Evolutionary conservation across 2,888 invertebrate genomes (phyloP), one percentile per base, ranked within the genome.

Genomic region (Entomobrya proxima): DNA sequence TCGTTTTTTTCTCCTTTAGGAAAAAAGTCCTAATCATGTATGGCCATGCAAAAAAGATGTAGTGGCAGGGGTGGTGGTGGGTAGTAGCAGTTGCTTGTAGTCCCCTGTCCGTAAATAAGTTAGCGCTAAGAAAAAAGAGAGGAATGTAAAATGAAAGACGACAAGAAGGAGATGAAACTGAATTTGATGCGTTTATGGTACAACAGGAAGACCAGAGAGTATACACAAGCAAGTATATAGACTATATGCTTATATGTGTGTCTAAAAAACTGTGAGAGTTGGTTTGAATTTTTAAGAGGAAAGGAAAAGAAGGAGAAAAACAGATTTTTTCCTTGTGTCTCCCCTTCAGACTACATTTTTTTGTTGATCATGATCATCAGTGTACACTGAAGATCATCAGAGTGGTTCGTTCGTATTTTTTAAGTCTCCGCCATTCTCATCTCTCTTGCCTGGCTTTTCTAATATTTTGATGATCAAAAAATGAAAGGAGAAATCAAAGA

Each of bases 11-110:
- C 35, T 64, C 18, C 37, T 44, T 4, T 1, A 35, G 27, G 18
- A 72, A 72, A 72, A 72, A 72, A 72, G 47, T 72, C 47, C 72
- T 72, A 47, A 72, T 72, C 72, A 50, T 69, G 21, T 44, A 47
- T 72, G 9, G 40, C 18, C 67, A 30, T 72, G 47, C 7, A 44
- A 44, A 44, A 44, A 44, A 44, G n/a, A n/a, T n/a, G n/a, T n/a
- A n/a, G n/a, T n/a, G 67, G 40, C 67, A 40, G 37, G 67, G n/a
- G n/a, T 30, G 61, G 15, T 15, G 3, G 32, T 61, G n/a, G n/a
- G n/a, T n/a, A n/a, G n/a, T n/a, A n/a, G n/a, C n/a, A n/a, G n/a
- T n/a, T n/a, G n/a, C 15, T 15, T 30, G 30, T 47, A 47, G 30
- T n/a, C 61, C 11, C 27, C 55, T 27, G 3, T 55, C 24, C 24